These are phyloP conservation scores for Carlito syrichta DNA, from an alignment of 2,113 vertebrate genomes.

Conservation along the genomic window DNA sequence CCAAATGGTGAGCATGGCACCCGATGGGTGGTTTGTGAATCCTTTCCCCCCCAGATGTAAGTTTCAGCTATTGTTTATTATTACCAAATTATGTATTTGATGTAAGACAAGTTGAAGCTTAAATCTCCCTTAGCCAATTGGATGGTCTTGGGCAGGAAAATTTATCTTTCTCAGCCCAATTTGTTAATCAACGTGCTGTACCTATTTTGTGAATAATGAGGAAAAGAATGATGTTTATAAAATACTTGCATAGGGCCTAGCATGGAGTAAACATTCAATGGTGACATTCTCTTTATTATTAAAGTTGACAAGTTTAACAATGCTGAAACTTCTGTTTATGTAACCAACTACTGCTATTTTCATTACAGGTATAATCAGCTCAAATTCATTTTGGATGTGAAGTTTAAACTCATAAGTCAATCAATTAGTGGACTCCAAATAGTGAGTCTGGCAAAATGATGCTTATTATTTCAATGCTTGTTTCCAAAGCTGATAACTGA, in stretches of 20 bases:
- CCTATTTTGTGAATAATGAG: background rate
- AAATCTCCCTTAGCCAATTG: background rate
- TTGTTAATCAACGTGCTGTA: background rate
- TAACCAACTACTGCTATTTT: background rate
- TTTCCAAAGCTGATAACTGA: conserved; percentile 1
- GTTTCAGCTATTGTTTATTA: background rate
- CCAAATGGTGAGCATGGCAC: too few species aligned
- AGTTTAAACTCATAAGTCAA: background rate
- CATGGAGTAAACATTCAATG: background rate
- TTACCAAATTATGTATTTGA: background rate
- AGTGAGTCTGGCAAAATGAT: background rate
- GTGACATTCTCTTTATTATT: background rate
- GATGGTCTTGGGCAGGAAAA: background rate
- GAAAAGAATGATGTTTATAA: background rate
- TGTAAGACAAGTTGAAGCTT: background rate
- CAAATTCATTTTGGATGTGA: background rate
- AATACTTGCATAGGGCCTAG: background rate
- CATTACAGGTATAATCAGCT: background rate
- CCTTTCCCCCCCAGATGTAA: too few species aligned
- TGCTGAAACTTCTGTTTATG: background rate
- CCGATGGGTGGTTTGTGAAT: too few species aligned
- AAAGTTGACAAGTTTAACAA: background rate
- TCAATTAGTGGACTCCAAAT: background rate
- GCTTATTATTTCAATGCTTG: background rate
- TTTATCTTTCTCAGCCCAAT: background rate